Conservation (phyloP, 2,113 vertebrate genomes). For the Bufo gargarizans region DNA sequence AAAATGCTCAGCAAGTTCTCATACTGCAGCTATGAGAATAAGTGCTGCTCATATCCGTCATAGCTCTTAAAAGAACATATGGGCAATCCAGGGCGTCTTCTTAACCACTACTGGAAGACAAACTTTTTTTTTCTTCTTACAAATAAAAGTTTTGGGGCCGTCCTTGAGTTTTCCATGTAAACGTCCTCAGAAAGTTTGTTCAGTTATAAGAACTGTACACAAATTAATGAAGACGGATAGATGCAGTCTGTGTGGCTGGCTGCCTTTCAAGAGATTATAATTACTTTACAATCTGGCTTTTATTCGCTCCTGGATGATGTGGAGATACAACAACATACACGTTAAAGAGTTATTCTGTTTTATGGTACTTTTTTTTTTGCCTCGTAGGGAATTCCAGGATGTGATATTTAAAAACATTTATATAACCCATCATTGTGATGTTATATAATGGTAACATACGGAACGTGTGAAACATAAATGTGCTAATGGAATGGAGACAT, state of each 20-base stretch:
- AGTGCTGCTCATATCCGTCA: conserved; percentile 73
- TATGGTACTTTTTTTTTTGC: conserved; percentile 65
- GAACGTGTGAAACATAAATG: not conserved
- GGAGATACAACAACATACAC: conserved; percentile 70
- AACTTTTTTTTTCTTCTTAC: conserved; percentile 64
- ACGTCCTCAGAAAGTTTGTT: conserved; percentile 73
- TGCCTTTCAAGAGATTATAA: conserved; percentile 75
- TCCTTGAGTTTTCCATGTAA: conserved; percentile 72
- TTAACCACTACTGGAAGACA: conserved; percentile 27
- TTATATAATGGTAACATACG: conserved; percentile 12
- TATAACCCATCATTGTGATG: not conserved
- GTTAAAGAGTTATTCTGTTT: conserved; percentile 70
- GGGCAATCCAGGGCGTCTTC: conserved; percentile 62
- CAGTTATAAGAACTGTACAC: conserved; percentile 73
- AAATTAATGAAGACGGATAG: conserved; percentile 75
- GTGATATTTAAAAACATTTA: conserved; percentile 1
- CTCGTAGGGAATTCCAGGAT: not conserved
- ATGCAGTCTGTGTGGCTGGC: conserved; percentile 70
- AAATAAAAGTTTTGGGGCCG: conserved; percentile 83
- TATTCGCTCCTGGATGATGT: conserved; percentile 74
- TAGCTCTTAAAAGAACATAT: conserved; percentile 67
- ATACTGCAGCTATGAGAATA: conserved; percentile 69
- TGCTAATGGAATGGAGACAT: not conserved
- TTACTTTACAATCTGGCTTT: conserved; percentile 82
- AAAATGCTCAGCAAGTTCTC: conserved; percentile 65